Conservation (phyloP, 1,140 invertebrate genomes). For the Pseudomyrmex flavicornis region DNA sequence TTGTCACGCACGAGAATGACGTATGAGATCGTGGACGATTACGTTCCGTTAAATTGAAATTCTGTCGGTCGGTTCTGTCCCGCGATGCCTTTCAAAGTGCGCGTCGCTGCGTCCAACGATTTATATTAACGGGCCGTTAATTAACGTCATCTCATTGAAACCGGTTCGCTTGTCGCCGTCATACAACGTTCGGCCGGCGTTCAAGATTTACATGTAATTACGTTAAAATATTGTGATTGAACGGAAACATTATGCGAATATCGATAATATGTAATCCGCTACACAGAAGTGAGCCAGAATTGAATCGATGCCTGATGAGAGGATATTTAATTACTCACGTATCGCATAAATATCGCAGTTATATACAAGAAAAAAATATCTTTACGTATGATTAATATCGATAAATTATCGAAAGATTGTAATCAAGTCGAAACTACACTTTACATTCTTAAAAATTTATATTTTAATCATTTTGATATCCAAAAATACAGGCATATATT, state of each 20-base stretch:
- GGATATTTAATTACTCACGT: constrained; percentile 21
- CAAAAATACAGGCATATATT: not conserved
- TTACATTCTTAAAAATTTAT: too few species aligned
- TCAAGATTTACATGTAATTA: constrained; percentile 66
- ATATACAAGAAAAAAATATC: not conserved
- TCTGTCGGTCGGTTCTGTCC: constrained; percentile 58
- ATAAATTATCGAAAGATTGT: not conserved
- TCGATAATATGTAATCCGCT: constrained; percentile 25
- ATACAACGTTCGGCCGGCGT: constrained; percentile 19
- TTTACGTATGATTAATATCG: not conserved
- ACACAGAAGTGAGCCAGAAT: not conserved
- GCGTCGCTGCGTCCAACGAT: constrained; percentile 55
- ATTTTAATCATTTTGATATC: not conserved
- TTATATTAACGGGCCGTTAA: constrained; percentile 77
- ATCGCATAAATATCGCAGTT: not conserved
- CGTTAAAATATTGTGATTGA: constrained; percentile 73
- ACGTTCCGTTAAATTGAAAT: constrained; percentile 77
- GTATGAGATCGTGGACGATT: constrained; percentile 71
- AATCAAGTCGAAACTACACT: not conserved
- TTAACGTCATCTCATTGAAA: constrained; percentile 76
- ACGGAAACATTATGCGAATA: constrained; percentile 55
- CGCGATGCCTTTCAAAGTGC: constrained; percentile 52
- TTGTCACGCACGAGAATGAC: constrained; percentile 66
- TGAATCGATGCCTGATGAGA: not conserved
- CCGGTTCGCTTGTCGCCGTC: constrained; percentile 72